Evolutionary conservation across 2,888 invertebrate species (phyloP).

Genomic region (Xylota sylvarum): DNA sequence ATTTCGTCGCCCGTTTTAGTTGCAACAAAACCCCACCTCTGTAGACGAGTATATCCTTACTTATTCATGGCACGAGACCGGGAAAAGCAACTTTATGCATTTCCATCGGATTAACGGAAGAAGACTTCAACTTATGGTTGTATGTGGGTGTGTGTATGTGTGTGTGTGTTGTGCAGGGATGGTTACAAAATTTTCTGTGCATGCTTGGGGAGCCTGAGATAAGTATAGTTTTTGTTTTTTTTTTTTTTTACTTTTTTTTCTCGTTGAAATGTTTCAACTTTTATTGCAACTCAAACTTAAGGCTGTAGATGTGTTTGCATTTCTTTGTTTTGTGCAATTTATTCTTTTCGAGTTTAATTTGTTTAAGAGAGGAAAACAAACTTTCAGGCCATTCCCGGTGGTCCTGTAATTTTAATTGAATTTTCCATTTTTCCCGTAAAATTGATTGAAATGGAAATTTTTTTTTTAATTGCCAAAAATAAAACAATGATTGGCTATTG

Average conservation of each 20-base stretch:
- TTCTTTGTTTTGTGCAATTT: slow-evolving; percentile 26
- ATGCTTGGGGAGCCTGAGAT: slow-evolving; percentile 57
- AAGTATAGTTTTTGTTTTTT: slow-evolving; percentile 61
- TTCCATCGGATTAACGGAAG: slow-evolving; percentile 78
- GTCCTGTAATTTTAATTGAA: slow-evolving; percentile 8
- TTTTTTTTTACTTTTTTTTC: slow-evolving; percentile 1
- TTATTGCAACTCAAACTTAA: slow-evolving; percentile 66
- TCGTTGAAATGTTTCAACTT: slow-evolving; percentile 59
- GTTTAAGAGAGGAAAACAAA: slow-evolving; percentile 19
- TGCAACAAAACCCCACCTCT: not conserved
- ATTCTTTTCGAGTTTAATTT: slow-evolving; percentile 44
- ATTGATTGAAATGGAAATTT: not conserved
- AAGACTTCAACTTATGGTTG: slow-evolving; percentile 47
- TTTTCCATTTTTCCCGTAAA: not conserved
- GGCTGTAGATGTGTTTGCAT: slow-evolving; percentile 39
- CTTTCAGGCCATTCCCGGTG: not conserved
- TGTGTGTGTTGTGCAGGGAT: not conserved
- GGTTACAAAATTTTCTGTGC: slow-evolving; percentile 29
- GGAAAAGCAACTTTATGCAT: slow-evolving; percentile 77
- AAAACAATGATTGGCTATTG: slow-evolving; percentile 1
- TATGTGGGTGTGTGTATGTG: not conserved
- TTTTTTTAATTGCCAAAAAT: not conserved
- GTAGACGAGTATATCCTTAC: slow-evolving; percentile 66
- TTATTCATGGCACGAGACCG: slow-evolving; percentile 78
- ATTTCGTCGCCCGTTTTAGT: slow-evolving; percentile 69